Evolutionary conservation across 1,140 invertebrate genomes (phyloP).

Genomic region (Patella vulgata): DNA sequence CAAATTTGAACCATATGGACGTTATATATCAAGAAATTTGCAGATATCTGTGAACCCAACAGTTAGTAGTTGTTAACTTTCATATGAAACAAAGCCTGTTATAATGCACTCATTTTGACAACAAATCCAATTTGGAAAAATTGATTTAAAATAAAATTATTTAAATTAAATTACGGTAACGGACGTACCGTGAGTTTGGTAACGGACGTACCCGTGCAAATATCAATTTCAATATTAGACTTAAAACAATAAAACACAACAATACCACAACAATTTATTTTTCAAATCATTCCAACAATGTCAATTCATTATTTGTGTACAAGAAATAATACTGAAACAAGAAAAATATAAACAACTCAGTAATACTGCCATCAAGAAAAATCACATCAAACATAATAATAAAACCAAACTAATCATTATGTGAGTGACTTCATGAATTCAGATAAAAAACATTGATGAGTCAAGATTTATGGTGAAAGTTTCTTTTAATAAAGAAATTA

Average conservation of each 20-base stretch:
- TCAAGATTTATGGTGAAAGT: too few species aligned
- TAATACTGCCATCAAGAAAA: too few species aligned
- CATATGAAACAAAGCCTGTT: neutral
- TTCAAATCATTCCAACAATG: neutral
- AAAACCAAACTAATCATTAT: too few species aligned
- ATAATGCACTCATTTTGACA: neutral
- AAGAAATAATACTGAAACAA: neutral
- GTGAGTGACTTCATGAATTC: too few species aligned
- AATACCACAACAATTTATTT: too few species aligned
- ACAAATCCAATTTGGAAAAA: neutral
- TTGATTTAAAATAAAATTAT: conserved; percentile 1
- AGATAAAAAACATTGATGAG: too few species aligned
- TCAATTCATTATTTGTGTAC: conserved; percentile 1
- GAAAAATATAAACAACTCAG: too few species aligned
- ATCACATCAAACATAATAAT: neutral
- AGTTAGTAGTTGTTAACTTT: too few species aligned
- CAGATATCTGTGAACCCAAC: too few species aligned
- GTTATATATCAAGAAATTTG: too few species aligned
- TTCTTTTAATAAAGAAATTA: neutral
- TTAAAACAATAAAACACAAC: too few species aligned
- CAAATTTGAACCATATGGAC: too few species aligned
- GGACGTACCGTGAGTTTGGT: neutral
- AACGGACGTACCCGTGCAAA: neutral
- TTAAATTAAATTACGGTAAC: neutral
- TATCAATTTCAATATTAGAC: neutral